phyloP scores from a whole-genome alignment of 2,113 vertebrate genomes.

The Urocynchramus pylzowi region DNA sequence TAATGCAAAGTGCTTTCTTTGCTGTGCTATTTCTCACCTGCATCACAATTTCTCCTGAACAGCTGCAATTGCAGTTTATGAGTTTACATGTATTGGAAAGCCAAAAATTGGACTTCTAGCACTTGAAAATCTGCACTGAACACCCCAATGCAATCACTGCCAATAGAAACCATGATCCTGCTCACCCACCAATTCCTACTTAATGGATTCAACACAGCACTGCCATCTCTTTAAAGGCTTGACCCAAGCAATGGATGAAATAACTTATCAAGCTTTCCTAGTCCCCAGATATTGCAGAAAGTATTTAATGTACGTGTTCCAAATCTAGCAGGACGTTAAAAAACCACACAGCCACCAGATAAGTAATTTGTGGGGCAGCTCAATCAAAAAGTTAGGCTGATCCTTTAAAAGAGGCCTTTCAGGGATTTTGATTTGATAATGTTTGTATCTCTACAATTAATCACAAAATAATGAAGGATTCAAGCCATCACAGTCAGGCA shows the following conservation, averaged over 20 bases:
- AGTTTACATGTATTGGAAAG: background rate
- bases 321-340: constrained; percentile 61
- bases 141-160: background rate
- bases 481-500: background rate
- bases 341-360: constrained; percentile 57
- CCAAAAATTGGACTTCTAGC: background rate
- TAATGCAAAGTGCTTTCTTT: constrained; percentile 49
- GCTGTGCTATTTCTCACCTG: constrained; percentile 39
- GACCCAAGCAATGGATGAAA: background rate
- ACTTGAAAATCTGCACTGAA: background rate
- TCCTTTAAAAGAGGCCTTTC: background rate
- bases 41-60: constrained; percentile 42
- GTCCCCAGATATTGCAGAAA: constrained; percentile 34
- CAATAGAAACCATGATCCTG: background rate
- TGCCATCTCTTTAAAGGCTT: background rate
- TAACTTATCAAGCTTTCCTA: constrained; percentile 3
- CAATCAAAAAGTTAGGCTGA: constrained; percentile 41
- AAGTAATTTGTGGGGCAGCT: constrained; percentile 45
- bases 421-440: constrained; percentile 40
- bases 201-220: background rate
- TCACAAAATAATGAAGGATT: constrained; percentile 34
- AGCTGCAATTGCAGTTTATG: constrained; percentile 26
- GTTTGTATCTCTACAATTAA: constrained; percentile 40
- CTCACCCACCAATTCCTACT: background rate
- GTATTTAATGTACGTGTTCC: constrained; percentile 43